Base-by-base conservation (phyloP, 2,113 vertebrate species). In the Melozone crissalis region DNA sequence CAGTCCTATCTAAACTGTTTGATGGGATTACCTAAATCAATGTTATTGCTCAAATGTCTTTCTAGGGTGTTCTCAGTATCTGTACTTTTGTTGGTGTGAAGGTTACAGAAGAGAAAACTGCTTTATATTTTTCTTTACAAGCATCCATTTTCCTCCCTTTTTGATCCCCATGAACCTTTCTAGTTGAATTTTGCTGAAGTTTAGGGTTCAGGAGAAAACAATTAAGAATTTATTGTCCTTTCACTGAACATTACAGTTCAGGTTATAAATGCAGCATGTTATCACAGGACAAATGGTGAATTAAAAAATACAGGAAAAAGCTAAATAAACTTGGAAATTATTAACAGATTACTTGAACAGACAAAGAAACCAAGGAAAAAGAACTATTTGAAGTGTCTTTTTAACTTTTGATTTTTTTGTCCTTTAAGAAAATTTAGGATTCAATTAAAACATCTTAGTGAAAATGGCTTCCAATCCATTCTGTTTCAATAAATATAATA, bases 231-330 rank as follows among this genome's bases (percentile, higher is more conserved):
- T 82, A n/a, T 49, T 78, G 10, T 17, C 3, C 39, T 85, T 61
- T 81, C n/a, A 14, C 15, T 51, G 43, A 43, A 55, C 9, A 30
- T 62, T 39, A 10, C 7, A 52, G n/a, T 23, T 15, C 9, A n/a
- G 10, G 26, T 24, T 52, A 31, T 46, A 82, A 37, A 21, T 13
- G 17, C 2, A 84, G 31, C 13, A 49, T 30, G 16, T 31, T 52
- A 31, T 15, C 17, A 23, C 1, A 0, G 5, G 14, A 7, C 2
- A 4, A 89, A 13, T 11, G 3, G 3, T 35, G 20, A 71, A 58
- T 41, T 0, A 9, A 69, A 58, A 71, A 75, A 63, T 11, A 24
- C 1, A 49, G 39, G 31, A 10, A 51, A 46, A 61, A 2, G 20
- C 27, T 52, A 37, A 68, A 82, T 79, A 19, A 63, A 28, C 7